These are phyloP conservation scores for Alsophila aescularia DNA, from an alignment of 2,888 invertebrate genomes.

Conservation along the genomic window DNA sequence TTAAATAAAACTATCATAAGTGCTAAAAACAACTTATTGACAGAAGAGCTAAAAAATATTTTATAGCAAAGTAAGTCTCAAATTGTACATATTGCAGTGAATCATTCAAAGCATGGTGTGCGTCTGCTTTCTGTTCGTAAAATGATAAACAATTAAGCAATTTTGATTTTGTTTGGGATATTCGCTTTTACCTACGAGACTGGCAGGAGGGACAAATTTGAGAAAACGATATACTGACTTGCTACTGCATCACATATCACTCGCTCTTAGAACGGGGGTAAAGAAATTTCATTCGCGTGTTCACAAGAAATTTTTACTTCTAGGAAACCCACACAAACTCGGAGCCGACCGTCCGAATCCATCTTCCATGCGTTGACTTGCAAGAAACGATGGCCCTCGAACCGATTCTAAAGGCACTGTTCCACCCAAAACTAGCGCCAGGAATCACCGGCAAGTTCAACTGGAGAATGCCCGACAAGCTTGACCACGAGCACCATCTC, in stretches of 20 bases:
- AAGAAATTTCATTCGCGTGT: slow-evolving; percentile 4
- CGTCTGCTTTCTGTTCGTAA: slow-evolving; percentile 9
- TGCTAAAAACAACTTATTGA: slow-evolving; percentile 5
- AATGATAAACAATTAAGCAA: not conserved
- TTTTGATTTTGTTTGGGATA: too few relatives aligned
- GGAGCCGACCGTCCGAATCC: slow-evolving; percentile 63
- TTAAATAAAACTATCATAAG: not conserved
- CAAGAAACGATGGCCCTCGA: slow-evolving; percentile 63
- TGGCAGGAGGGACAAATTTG: not conserved
- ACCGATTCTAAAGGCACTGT: slow-evolving; percentile 61
- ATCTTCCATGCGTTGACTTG: slow-evolving; percentile 70
- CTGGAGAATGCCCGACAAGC: slow-evolving; percentile 71
- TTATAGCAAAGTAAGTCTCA: slow-evolving; percentile 15
- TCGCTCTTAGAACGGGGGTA: slow-evolving; percentile 3
- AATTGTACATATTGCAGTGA: slow-evolving; percentile 7
- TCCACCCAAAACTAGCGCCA: slow-evolving; percentile 61
- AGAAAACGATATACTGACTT: not conserved
- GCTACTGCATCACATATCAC: too few relatives aligned
- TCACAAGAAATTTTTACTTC: slow-evolving; percentile 17
- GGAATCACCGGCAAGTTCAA: slow-evolving; percentile 66
- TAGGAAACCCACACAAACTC: slow-evolving; percentile 61
- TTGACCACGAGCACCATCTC: slow-evolving; percentile 76
- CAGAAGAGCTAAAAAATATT: slow-evolving; percentile 5
- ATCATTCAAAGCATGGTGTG: slow-evolving; percentile 18
- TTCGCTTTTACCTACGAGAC: too few relatives aligned